Evolutionary conservation across 2,113 vertebrate genomes (phyloP).

Genomic region (Mohoua ochrocephala): DNA sequence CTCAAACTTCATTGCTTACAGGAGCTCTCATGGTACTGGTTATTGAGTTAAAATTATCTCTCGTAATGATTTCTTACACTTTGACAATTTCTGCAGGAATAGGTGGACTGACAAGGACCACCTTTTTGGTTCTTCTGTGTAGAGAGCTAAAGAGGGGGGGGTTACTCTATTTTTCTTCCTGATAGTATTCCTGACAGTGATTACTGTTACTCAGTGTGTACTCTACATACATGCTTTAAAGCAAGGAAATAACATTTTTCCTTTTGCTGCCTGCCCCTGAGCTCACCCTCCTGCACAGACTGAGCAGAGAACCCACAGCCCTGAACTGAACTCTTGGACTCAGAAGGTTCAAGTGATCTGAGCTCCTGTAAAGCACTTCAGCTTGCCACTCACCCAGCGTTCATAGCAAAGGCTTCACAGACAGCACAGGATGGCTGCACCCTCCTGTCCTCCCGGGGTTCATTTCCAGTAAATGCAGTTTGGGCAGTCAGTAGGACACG

Average conservation of each 20-base stretch:
- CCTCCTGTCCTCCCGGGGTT: background rate
- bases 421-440: background rate
- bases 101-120: background rate
- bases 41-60: background rate
- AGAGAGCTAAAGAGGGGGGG: background rate
- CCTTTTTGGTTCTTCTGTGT: background rate
- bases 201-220: background rate
- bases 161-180: background rate
- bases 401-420: background rate
- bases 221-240: background rate
- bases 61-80: background rate
- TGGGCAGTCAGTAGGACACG: background rate
- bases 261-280: background rate
- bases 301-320: background rate
- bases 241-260: background rate
- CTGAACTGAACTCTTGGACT: background rate
- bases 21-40: background rate
- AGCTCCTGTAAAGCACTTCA: background rate
- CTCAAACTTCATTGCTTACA: background rate
- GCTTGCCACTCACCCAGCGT: rapidly evolving
- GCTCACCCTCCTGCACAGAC: background rate
- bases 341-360: background rate
- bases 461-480: background rate
- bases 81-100: background rate
- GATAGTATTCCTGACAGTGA: background rate